phyloP scores from a whole-genome alignment of 2,797 vertebrate species.

The Argya squamiceps region DNA sequence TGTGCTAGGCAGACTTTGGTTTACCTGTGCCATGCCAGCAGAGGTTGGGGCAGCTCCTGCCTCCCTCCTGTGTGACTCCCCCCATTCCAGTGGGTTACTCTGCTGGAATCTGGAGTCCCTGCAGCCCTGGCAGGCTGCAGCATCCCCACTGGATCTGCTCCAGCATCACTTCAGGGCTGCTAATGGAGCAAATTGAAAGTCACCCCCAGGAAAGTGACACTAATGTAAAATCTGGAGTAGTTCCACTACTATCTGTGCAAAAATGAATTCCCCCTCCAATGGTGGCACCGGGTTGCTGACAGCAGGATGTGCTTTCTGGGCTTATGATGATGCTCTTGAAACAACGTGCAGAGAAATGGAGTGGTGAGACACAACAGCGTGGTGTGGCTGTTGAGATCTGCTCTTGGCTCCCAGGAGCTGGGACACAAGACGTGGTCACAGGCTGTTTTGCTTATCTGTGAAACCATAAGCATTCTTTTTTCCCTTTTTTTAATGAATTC shows the following conservation, averaged over 20 bases:
- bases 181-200: conserved; percentile 4
- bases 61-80: rapidly evolving
- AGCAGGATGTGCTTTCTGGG: background rate
- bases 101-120: background rate
- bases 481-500: background rate
- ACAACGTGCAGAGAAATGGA: background rate
- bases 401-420: background rate
- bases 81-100: background rate
- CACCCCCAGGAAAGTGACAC: background rate
- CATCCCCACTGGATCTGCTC: background rate
- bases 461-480: background rate
- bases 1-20: background rate
- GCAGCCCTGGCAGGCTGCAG: background rate
- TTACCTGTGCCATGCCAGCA: background rate
- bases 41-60: background rate
- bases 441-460: background rate
- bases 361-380: rapidly evolving
- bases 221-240: background rate
- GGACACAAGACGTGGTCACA: rapidly evolving
- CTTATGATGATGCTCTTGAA: background rate
- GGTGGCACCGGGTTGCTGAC: background rate
- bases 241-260: background rate
- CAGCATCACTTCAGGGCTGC: background rate
- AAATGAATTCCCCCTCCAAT: background rate
- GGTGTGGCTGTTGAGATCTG: rapidly evolving